Evolutionary conservation across 2,888 invertebrate genomes (phyloP).

Genomic region (Reticulitermes lucifugus): DNA sequence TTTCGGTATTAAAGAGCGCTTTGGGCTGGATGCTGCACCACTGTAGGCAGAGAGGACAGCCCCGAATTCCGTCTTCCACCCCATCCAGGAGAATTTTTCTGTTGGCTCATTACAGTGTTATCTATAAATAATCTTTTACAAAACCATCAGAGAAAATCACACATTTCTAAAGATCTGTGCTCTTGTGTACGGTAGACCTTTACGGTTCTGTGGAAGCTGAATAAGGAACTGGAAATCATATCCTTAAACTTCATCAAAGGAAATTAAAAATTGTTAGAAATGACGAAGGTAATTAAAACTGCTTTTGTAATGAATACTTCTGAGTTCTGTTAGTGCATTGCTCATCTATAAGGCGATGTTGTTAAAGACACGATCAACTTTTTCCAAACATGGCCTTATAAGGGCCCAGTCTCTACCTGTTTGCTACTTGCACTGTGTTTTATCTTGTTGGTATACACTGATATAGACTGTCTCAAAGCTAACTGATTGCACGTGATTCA

Average conservation of each 20-base stretch:
- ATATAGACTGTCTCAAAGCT: neutral
- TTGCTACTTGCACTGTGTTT: neutral
- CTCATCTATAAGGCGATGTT: neutral
- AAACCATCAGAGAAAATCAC: neutral
- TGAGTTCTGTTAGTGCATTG: neutral
- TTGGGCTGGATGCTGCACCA: too few species aligned
- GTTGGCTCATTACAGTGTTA: too few species aligned
- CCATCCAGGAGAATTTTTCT: too few species aligned
- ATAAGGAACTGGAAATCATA: neutral
- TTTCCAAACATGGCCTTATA: slow-evolving; percentile 4
- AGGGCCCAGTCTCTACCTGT: neutral
- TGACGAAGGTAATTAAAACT: slow-evolving; percentile 21
- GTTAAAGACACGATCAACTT: neutral
- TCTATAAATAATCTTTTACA: neutral
- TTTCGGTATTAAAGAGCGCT: too few species aligned
- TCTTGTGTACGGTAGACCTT: neutral
- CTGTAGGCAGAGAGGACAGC: too few species aligned
- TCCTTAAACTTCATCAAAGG: slow-evolving; percentile 14
- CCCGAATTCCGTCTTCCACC: too few species aligned
- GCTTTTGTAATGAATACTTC: slow-evolving; percentile 5
- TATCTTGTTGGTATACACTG: neutral
- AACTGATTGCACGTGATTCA: slow-evolving; percentile 4
- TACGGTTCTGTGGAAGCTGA: neutral
- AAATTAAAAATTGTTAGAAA: neutral
- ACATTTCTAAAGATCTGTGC: neutral